Evolutionary conservation across 2,888 invertebrate species (phyloP), one percentile per base, ranked within the genome.

Genomic region (Tipula helvola): DNA sequence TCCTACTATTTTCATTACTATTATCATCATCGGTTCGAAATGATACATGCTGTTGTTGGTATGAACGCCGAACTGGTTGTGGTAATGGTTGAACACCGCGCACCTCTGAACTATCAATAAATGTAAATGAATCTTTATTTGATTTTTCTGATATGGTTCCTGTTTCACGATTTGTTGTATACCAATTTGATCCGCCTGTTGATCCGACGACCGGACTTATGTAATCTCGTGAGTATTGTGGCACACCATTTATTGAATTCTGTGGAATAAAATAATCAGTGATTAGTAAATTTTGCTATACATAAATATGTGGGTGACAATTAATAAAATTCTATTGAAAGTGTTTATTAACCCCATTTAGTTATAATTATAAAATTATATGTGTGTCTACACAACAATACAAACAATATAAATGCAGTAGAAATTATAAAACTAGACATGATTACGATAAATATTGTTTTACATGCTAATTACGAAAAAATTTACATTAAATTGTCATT

Each of bases 71-170:
- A 2, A 4, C 10, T 28, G 16, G 2, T 52, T 1, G 2, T 28
- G 52, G 16, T 57, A 57, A 7, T 18, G 52, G 52, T n/a, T 71
- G 5, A 3, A 71, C 4, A 28, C 5, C 71, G 28, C 12, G 71
- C 71, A 71, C 71, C 71, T 71, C 71, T 71, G 71, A 71, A 71
- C 71, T 71, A 71, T 71, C 71, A 71, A 71, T 71, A 71, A 71
- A 71, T 71, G 28, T 71, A 71, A 71, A 71, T 71, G 71, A 71
- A 28, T 71, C 71, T 71, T 71, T 71, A 71, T 28, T 71, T 71
- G 71, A 2, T 71, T 71, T 71, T 71, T 18, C 18, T 71, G 71
- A 28, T 71, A 71, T 71, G 2, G 71, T 71, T 5, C 71, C 71
- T 3, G 71, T 71, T 71, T 71, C 12, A 1, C 71, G 71, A 71